A percentile compares a stretch with the other conserved stretches of the same genome.
phyloP scores from a whole-genome alignment of 2,888 invertebrate genomes.

The Phortica magna region DNA sequence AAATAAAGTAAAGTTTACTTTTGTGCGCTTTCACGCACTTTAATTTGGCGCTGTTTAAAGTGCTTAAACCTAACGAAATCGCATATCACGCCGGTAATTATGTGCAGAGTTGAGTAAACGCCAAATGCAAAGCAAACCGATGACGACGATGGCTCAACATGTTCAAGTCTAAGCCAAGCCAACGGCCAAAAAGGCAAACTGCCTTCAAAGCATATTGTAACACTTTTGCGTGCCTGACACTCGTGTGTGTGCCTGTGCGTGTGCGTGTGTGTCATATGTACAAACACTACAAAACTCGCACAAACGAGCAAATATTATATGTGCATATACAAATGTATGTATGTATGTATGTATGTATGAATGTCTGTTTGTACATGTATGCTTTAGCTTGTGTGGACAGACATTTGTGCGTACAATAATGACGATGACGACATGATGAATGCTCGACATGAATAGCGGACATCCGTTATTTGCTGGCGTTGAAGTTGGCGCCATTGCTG shows the following conservation, averaged over 20 bases:
- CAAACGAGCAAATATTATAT: conserved; percentile 29
- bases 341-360: background rate
- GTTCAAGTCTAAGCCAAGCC: conserved; percentile 13
- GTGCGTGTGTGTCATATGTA: conserved; percentile 17
- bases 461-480: conserved; percentile 56
- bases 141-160: background rate
- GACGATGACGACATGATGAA: conserved; percentile 60
- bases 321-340: background rate
- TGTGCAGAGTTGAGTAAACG: background rate
- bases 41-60: background rate
- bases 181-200: background rate
- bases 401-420: conserved; percentile 40
- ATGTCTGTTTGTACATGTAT: background rate
- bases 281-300: conserved; percentile 26
- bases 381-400: background rate
- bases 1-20: background rate
- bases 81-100: conserved; percentile 14
- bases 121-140: background rate
- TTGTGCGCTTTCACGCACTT: background rate
- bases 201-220: background rate
- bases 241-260: background rate
- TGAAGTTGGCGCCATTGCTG: conserved; percentile 45
- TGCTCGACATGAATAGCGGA: conserved; percentile 58
- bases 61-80: background rate
- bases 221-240: background rate